These are phyloP conservation scores for Fissipunctia ypsillon DNA, from an alignment of 2,888 invertebrate genomes.

Conservation along the genomic window DNA sequence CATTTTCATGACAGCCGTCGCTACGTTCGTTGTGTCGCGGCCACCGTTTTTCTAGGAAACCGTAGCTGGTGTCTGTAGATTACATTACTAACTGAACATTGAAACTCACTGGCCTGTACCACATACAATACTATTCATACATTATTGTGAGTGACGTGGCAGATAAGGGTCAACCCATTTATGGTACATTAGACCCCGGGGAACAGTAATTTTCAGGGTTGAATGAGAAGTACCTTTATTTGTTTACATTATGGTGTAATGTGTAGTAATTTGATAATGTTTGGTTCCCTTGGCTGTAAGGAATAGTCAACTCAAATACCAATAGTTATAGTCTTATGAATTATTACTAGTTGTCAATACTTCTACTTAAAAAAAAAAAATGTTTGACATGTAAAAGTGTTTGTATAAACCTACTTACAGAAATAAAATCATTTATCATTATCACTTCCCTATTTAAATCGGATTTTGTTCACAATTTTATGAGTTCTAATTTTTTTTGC, in stretches of 20 bases:
- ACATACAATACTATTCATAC: slow-evolving; percentile 33
- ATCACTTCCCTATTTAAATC: no score
- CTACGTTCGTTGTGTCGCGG: neutral
- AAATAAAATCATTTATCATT: no score
- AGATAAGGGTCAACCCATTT: slow-evolving; percentile 52
- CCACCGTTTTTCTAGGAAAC: neutral
- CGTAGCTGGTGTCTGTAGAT: neutral
- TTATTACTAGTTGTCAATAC: no score
- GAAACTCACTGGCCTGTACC: slow-evolving; percentile 24
- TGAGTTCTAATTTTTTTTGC: no score
- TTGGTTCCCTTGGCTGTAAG: neutral
- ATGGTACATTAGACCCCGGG: slow-evolving; percentile 32
- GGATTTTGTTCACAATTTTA: no score
- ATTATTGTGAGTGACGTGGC: slow-evolving; percentile 44
- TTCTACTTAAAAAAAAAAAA: no score
- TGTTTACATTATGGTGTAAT: slow-evolving; percentile 23
- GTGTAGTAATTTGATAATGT: neutral
- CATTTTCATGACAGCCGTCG: neutral
- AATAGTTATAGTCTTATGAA: neutral
- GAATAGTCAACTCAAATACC: neutral
- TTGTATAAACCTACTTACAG: no score
- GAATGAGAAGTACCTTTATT: slow-evolving; percentile 32
- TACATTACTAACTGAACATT: slow-evolving; percentile 16
- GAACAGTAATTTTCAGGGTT: slow-evolving; percentile 38
- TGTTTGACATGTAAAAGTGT: no score